Evolutionary conservation across 2,113 vertebrate species (phyloP).

Genomic region (Gallinago undulata): DNA sequence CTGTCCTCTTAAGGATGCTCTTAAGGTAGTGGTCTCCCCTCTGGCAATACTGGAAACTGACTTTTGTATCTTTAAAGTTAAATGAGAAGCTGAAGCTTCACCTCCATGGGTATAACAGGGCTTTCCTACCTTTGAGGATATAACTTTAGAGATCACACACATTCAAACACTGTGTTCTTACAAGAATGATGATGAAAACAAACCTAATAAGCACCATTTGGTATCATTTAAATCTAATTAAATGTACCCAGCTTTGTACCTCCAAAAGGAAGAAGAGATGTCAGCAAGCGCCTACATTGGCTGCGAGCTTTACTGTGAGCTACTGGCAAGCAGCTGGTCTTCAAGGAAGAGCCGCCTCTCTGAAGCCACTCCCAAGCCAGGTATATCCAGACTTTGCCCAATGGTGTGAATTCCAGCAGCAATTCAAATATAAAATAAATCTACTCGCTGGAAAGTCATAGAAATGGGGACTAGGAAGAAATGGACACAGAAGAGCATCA

Average conservation of each 20-base stretch:
- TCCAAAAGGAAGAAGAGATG: neutral
- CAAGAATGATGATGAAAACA: neutral
- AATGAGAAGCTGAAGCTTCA: neutral
- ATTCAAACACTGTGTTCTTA: neutral
- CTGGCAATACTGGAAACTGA: neutral
- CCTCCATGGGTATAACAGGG: neutral
- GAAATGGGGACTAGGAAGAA: neutral
- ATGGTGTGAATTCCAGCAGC: neutral
- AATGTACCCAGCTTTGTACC: neutral
- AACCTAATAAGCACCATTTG: neutral
- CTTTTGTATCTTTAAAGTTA: neutral
- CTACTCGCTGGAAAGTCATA: neutral
- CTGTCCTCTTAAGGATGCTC: neutral
- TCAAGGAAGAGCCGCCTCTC: neutral
- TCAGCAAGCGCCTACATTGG: fast-evolving
- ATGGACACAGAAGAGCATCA: neutral
- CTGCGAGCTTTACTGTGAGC: neutral
- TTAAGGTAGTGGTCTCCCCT: neutral
- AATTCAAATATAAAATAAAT: neutral
- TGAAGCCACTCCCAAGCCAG: neutral
- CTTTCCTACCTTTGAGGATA: neutral
- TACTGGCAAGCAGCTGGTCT: neutral
- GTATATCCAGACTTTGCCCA: neutral
- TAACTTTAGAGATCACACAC: neutral
- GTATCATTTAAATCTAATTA: neutral